Percentiles rank a stretch among this genome's conserved stretches.
Conservation (phyloP, 30 jellyfish, hydroid and myxozoan genomes). For the Rhopilema esculentum region DNA sequence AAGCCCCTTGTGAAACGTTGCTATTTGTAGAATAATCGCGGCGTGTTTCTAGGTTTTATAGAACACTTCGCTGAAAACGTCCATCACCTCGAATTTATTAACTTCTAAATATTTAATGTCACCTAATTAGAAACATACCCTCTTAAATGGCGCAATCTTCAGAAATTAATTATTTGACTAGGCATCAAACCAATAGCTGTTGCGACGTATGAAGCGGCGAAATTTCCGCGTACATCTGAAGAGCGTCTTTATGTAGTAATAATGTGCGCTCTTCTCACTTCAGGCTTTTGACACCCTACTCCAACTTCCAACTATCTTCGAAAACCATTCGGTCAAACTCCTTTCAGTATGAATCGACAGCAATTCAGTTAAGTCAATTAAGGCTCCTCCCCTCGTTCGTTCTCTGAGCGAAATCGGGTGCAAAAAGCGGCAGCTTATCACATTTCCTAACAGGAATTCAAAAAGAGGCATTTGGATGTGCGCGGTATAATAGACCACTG, state of each 20-base stretch:
- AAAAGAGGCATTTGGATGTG: background rate
- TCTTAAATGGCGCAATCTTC: background rate
- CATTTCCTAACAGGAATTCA: background rate
- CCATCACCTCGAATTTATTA: constrained; percentile 49
- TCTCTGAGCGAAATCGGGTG: constrained; percentile 35
- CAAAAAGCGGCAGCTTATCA: constrained; percentile 27
- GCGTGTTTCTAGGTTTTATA: constrained; percentile 2
- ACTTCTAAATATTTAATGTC: constrained; percentile 34
- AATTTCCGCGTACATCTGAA: background rate
- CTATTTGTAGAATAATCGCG: background rate
- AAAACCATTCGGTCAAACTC: constrained; percentile 35
- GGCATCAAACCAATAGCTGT: background rate
- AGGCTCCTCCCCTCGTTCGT: constrained; percentile 35
- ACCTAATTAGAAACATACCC: constrained; percentile 51
- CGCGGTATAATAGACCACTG: background rate
- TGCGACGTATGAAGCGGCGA: background rate
- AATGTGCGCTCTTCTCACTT: background rate
- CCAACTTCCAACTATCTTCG: background rate
- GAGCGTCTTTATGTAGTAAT: background rate
- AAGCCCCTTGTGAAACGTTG: background rate
- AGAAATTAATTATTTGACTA: background rate
- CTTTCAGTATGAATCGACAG: constrained; percentile 29
- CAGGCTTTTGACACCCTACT: background rate
- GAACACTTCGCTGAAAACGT: background rate
- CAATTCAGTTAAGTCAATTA: constrained; percentile 17